Evolutionary conservation across 2,888 invertebrate species (phyloP).

Genomic region (Blera fallax): DNA sequence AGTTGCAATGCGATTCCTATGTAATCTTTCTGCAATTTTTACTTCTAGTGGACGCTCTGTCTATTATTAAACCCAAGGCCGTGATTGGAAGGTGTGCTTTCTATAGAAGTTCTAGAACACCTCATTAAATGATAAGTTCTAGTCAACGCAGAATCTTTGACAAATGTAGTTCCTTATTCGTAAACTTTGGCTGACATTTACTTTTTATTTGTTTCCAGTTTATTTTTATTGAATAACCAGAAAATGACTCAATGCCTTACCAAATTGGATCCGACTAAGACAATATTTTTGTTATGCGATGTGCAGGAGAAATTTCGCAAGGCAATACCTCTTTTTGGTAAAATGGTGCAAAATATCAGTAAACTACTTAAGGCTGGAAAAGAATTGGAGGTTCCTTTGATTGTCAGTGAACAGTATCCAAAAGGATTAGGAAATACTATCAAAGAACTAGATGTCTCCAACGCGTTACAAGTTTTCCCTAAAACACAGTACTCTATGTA

Average conservation of each 20-base stretch:
- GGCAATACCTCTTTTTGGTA: conserved; percentile 87
- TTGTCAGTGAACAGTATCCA: conserved; percentile 89
- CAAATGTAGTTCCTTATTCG: too few relatives aligned
- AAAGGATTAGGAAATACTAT: conserved; percentile 88
- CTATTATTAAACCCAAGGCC: too few relatives aligned
- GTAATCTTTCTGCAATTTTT: too few relatives aligned
- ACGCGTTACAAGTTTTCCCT: conserved; percentile 85
- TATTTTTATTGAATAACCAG: background rate
- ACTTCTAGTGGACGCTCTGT: too few relatives aligned
- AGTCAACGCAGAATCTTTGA: too few relatives aligned
- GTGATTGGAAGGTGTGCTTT: too few relatives aligned
- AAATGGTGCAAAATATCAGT: conserved; percentile 86
- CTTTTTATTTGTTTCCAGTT: background rate
- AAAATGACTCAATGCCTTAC: conserved; percentile 68
- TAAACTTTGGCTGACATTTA: too few relatives aligned
- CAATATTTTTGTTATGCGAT: conserved; percentile 91
- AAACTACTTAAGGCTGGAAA: conserved; percentile 87
- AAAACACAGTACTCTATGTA: conserved; percentile 91
- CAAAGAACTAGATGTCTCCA: conserved; percentile 85
- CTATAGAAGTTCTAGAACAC: too few relatives aligned
- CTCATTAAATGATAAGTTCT: too few relatives aligned
- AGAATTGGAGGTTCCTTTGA: conserved; percentile 85
- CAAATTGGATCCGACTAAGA: conserved; percentile 83
- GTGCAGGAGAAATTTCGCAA: conserved; percentile 91
- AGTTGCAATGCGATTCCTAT: too few relatives aligned